phyloP scores from a whole-genome alignment of 2,888 invertebrate species.

The Spilosoma lubricipeda region DNA sequence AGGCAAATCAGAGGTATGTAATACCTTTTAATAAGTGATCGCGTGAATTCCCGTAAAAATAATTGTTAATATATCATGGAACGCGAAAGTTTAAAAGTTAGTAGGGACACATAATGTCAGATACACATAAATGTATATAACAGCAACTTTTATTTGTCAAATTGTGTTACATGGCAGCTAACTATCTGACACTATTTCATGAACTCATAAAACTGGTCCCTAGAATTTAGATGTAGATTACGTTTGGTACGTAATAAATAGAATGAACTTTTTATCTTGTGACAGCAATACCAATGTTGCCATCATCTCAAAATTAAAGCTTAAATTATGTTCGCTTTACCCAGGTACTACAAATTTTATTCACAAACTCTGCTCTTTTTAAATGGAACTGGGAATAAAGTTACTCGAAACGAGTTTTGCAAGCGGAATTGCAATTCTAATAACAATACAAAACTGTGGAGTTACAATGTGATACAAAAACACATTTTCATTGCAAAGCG shows the following conservation, averaged over 20 bases:
- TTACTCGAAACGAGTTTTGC: constrained; percentile 20
- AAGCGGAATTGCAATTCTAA: constrained; percentile 41
- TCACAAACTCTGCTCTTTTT: background rate
- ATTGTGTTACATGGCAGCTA: no score
- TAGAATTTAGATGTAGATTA: background rate
- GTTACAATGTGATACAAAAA: constrained; percentile 41
- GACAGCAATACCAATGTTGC: background rate
- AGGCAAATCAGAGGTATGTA: no score
- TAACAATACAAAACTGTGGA: constrained; percentile 44
- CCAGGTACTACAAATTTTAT: background rate
- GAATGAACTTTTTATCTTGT: background rate
- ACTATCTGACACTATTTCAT: no score
- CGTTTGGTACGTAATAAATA: background rate
- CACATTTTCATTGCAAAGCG: constrained; percentile 52
- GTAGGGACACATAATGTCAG: no score
- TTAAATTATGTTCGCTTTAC: background rate
- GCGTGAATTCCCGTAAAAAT: no score
- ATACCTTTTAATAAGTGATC: no score
- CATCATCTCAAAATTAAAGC: background rate
- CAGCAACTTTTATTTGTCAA: no score
- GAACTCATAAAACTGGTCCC: no score
- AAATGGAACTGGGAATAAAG: background rate
- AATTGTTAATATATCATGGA: no score
- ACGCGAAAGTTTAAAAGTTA: no score
- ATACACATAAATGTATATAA: no score